Percentiles rank a stretch among this genome's conserved stretches.
Evolutionary conservation across 2,888 invertebrate species (phyloP).

Genomic region (Orthosia gracilis): DNA sequence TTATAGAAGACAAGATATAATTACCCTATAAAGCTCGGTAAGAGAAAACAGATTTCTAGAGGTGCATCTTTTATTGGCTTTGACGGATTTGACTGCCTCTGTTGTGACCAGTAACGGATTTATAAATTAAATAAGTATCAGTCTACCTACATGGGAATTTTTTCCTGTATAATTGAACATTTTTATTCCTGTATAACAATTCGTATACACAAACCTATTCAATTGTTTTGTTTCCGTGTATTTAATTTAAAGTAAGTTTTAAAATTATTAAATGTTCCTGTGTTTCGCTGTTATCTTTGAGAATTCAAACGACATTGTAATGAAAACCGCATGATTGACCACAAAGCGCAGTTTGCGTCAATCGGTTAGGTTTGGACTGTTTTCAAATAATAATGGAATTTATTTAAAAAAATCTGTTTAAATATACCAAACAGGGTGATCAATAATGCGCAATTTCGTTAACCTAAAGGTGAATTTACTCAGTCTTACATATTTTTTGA

Average conservation of each 20-base stretch:
- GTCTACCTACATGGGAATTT: no score
- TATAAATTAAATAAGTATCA: no score
- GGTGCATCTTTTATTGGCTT: no score
- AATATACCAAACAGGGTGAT: not conserved
- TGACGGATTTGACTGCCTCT: no score
- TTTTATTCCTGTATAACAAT: not conserved
- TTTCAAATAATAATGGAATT: conserved; percentile 36
- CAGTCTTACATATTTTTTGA: not conserved
- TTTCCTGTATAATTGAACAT: not conserved
- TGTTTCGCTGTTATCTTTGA: conserved; percentile 29
- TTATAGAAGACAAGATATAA: not conserved
- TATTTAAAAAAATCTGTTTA: conserved; percentile 10
- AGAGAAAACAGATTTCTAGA: no score
- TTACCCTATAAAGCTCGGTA: not conserved
- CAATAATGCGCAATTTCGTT: not conserved
- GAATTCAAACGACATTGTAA: conserved; percentile 51
- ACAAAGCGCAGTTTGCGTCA: conserved; percentile 49
- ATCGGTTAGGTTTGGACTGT: conserved; percentile 38
- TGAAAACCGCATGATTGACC: conserved; percentile 50
- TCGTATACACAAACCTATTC: not conserved
- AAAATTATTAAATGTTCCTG: conserved; percentile 9
- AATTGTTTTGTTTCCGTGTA: not conserved
- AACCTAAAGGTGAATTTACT: not conserved
- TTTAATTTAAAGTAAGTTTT: not conserved
- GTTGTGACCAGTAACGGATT: no score